A percentile compares a stretch with the other conserved stretches of the same genome.
Conservation (phyloP, 2,113 vertebrate genomes). For the Cyanoramphus novaezelandiae region DNA sequence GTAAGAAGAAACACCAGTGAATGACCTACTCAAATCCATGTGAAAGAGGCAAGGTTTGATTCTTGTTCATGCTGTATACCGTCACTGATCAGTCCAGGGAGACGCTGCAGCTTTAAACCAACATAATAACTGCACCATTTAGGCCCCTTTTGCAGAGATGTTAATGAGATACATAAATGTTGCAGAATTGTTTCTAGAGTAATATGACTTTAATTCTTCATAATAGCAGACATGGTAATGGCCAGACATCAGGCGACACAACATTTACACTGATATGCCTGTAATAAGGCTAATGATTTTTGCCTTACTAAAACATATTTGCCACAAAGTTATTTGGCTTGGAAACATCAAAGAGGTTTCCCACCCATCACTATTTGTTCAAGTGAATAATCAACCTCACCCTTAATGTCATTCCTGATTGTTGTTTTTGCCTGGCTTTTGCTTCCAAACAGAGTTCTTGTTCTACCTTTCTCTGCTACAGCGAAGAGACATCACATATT, state of each 20-base stretch:
- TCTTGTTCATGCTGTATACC: background rate
- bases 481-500: background rate
- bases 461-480: background rate
- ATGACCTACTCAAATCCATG: background rate
- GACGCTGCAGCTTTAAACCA: background rate
- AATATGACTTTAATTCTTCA: background rate
- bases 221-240: background rate
- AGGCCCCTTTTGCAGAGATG: background rate
- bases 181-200: background rate
- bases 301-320: background rate
- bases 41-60: background rate
- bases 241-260: background rate
- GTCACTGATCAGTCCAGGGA: background rate
- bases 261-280: background rate
- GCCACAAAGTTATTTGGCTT: constrained; percentile 7
- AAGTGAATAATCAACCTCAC: background rate
- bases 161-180: background rate
- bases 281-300: constrained; percentile 9
- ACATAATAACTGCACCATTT: background rate
- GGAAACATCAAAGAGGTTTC: background rate
- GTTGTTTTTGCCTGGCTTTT: background rate
- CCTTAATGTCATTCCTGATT: background rate
- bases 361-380: background rate
- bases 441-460: background rate
- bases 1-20: background rate